Evolutionary conservation across 2,888 invertebrate genomes (phyloP), one percentile per base, ranked within the genome.

Genomic region (Tachystola acroxantha): DNA sequence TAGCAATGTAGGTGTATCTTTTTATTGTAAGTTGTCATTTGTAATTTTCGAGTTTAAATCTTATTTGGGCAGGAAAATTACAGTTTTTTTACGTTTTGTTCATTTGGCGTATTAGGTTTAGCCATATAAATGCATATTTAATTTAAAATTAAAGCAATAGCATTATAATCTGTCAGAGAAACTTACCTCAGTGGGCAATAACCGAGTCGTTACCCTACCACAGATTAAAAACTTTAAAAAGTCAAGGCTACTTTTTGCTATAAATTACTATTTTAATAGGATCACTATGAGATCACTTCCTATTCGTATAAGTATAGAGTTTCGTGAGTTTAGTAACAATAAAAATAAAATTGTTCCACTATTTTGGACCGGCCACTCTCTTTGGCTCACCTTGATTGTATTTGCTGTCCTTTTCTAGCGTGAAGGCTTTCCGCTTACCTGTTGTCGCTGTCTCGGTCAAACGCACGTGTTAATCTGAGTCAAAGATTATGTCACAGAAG

Each of bases 201-300:
- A n/a, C n/a, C n/a, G n/a, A n/a, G n/a, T n/a, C n/a, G n/a, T n/a
- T n/a, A n/a, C n/a, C n/a, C n/a, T n/a, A n/a, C n/a, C n/a, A n/a
- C n/a, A n/a, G n/a, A n/a, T n/a, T n/a, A n/a, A n/a, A n/a, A n/a
- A n/a, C n/a, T n/a, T n/a, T n/a, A n/a, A 43, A 54, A 41, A 50
- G 42, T 54, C 64, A 73, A 71, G 66, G 70, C 42, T 11, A 2
- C 25, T 13, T 24, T 35, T 29, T 22, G 22, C n/a, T n/a, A n/a
- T n/a, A n/a, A n/a, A n/a, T 37, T 30, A 50, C 54, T 50, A 47
- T 39, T 39, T 40, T 39, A 36, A 41, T 54, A 48, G 38, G 42
- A 44, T 63, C n/a, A 9, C 7, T 53, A 61, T 76, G 72, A 81
- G 67, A 78, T 78, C 76, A 79, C 63, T 80, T 80, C 78, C 76